Evolutionary conservation across 2,888 invertebrate species (phyloP).

Genomic region (Ormia ochracea): DNA sequence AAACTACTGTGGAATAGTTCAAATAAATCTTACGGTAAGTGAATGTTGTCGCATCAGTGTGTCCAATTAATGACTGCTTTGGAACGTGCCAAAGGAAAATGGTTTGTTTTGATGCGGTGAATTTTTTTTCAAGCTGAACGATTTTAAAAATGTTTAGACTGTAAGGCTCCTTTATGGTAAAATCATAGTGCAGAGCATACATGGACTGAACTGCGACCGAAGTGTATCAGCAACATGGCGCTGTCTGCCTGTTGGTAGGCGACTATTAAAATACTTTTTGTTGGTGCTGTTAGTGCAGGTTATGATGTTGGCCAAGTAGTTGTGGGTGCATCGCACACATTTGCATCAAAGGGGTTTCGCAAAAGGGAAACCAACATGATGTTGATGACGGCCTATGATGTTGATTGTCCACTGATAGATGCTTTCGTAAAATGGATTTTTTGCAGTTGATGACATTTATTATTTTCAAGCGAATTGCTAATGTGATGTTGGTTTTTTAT

Average conservation of each 20-base stretch:
- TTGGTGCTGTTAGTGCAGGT: not conserved
- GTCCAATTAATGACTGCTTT: too few relatives aligned
- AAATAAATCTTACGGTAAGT: too few relatives aligned
- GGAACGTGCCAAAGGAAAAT: too few relatives aligned
- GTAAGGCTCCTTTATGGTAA: too few relatives aligned
- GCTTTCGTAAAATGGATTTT: constrained; percentile 29
- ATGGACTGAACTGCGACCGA: constrained; percentile 42
- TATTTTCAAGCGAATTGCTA: constrained; percentile 17
- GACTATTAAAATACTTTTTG: constrained; percentile 38
- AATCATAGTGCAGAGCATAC: too few relatives aligned
- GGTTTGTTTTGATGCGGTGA: too few relatives aligned
- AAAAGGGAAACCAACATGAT: constrained; percentile 17
- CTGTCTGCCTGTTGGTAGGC: constrained; percentile 30
- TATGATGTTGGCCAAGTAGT: not conserved
- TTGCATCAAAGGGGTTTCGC: not conserved
- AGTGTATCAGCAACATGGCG: constrained; percentile 59
- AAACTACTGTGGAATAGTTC: too few relatives aligned
- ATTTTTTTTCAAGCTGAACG: too few relatives aligned
- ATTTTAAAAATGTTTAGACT: too few relatives aligned
- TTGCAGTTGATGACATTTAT: constrained; percentile 54
- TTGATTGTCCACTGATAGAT: constrained; percentile 48
- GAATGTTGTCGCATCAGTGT: too few relatives aligned
- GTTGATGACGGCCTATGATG: constrained; percentile 40
- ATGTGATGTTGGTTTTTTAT: not conserved
- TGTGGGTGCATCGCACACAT: not conserved